Conservation (phyloP, 1,140 invertebrate genomes). For the Conus ventricosus region DNA sequence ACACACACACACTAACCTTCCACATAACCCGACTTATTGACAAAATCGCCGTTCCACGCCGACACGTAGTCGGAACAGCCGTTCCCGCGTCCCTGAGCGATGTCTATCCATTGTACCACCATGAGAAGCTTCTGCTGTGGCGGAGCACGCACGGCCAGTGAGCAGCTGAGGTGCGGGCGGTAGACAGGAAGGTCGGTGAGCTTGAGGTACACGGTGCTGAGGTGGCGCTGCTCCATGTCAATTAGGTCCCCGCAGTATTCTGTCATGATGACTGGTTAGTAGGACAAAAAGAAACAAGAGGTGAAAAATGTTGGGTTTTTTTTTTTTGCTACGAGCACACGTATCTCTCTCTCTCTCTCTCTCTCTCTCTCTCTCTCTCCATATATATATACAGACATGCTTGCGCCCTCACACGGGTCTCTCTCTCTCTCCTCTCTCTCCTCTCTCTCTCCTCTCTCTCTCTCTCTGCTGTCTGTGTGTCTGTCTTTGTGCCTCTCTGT, state of each 20-base stretch:
- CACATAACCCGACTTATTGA: background rate
- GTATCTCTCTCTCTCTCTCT: background rate
- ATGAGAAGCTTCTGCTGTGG: background rate
- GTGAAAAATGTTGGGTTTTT: background rate
- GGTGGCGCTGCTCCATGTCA: background rate
- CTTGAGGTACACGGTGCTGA: background rate
- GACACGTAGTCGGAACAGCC: slow-evolving; percentile 1
- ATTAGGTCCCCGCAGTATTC: slow-evolving; percentile 25
- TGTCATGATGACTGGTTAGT: background rate
- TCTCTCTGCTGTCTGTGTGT: background rate
- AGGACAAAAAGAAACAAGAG: background rate
- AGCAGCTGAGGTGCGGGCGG: background rate
- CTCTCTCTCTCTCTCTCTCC: background rate
- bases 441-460: background rate
- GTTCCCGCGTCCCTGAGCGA: background rate
- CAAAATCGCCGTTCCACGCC: background rate
- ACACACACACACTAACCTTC: background rate
- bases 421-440: background rate
- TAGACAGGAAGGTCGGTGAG: background rate
- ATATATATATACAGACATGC: background rate
- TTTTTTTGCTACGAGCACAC: background rate
- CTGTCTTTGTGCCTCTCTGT: background rate
- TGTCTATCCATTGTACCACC: slow-evolving; percentile 14
- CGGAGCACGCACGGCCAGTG: slow-evolving; percentile 8
- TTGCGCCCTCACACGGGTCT: too few species aligned